Percentiles rank a stretch among this genome's conserved stretches.
Evolutionary conservation across 2,113 vertebrate genomes (phyloP).

Genomic region (Cololabis saira): DNA sequence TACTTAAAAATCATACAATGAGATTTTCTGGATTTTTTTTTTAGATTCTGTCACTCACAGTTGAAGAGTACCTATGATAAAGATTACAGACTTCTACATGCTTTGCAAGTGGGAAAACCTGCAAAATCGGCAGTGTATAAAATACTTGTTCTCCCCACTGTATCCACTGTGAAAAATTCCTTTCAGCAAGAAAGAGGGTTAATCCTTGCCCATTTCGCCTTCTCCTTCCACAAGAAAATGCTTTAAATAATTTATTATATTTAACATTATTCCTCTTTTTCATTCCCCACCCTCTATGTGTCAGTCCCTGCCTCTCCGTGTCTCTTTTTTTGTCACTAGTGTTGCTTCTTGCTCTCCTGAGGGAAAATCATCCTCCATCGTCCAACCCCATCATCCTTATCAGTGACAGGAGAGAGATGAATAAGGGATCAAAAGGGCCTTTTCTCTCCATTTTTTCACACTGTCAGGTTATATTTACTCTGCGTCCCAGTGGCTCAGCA

Average conservation of each 20-base stretch:
- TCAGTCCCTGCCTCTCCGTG: constrained; percentile 20
- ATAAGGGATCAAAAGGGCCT: constrained; percentile 77
- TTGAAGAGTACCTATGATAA: no score
- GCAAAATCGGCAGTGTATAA: no score
- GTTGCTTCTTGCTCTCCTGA: constrained; percentile 47
- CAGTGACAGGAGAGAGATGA: constrained; percentile 74
- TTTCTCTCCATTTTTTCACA: constrained; percentile 61
- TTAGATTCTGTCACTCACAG: no score
- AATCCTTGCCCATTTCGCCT: constrained; percentile 12
- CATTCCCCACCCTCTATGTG: background rate
- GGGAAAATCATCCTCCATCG: constrained; percentile 66
- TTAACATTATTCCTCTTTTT: constrained; percentile 42
- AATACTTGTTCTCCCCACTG: no score
- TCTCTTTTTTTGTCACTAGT: constrained; percentile 40
- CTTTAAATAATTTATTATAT: constrained; percentile 38
- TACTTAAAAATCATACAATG: no score
- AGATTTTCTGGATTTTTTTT: no score
- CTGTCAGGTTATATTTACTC: constrained; percentile 77
- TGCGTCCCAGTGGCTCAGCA: constrained; percentile 52
- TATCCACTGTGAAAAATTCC: constrained; percentile 19
- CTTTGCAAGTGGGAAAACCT: no score
- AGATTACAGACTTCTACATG: no score
- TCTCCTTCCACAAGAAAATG: constrained; percentile 20
- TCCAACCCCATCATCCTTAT: constrained; percentile 57
- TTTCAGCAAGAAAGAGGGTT: constrained; percentile 12